phyloP scores from a whole-genome alignment of 1,140 invertebrate species.

The Lerema accius region DNA sequence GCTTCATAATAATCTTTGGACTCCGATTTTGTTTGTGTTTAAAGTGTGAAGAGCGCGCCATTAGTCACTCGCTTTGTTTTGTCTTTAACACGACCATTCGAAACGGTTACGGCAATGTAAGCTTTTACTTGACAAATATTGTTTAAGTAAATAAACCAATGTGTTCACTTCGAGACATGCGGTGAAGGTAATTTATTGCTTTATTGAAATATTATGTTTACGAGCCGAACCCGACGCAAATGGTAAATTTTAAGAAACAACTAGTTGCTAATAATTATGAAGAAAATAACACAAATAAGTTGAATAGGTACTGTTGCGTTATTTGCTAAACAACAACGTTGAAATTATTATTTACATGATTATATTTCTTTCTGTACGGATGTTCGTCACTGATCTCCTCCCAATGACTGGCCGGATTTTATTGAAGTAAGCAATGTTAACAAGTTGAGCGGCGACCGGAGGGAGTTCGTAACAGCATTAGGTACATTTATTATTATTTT shows the following conservation, averaged over 20 bases:
- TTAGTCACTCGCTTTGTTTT: constrained; percentile 29
- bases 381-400: too few species aligned
- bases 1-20: constrained; percentile 21
- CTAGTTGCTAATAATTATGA: not conserved
- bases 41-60: constrained; percentile 18
- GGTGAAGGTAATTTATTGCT: constrained; percentile 23
- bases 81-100: constrained; percentile 27
- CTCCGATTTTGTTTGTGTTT: not conserved
- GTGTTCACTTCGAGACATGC: constrained; percentile 19
- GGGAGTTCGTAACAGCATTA: not conserved
- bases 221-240: not conserved
- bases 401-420: too few species aligned
- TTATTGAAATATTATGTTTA: constrained; percentile 8
- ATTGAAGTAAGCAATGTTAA: too few species aligned
- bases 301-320: too few species aligned
- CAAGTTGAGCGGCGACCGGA: not conserved
- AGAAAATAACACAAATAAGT: not conserved
- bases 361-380: too few species aligned
- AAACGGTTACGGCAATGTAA: constrained; percentile 20
- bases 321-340: too few species aligned
- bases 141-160: constrained; percentile 27
- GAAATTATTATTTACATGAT: too few species aligned
- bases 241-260: not conserved
- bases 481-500: constrained; percentile 26
- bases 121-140: constrained; percentile 33